Conservation (phyloP, 2,888 invertebrate species). For the Merodon equestris region DNA sequence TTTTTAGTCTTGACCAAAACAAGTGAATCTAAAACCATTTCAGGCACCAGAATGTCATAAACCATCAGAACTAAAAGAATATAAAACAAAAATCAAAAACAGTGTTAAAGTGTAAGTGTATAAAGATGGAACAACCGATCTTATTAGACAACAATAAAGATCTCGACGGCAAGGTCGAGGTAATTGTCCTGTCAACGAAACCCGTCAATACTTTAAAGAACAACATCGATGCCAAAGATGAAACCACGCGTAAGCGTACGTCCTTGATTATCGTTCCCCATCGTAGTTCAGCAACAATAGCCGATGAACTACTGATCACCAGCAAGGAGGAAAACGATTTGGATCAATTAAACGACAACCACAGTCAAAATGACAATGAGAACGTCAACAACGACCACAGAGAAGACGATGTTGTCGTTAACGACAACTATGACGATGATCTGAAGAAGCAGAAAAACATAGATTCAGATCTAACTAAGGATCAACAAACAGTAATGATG, state of each 20-base stretch:
- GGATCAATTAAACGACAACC: conserved; percentile 33
- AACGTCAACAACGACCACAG: no score
- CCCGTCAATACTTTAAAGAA: conserved; percentile 78
- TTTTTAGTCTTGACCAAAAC: conserved; percentile 36
- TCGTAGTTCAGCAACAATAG: conserved; percentile 42
- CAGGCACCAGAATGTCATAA: not conserved
- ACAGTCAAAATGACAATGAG: no score
- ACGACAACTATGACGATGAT: conserved; percentile 50
- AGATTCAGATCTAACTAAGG: conserved; percentile 38
- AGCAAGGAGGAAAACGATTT: conserved; percentile 47
- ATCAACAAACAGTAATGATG: conserved; percentile 62
- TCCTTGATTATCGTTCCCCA: conserved; percentile 78
- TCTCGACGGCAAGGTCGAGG: conserved; percentile 75
- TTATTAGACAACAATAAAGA: conserved; percentile 53
- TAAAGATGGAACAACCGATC: conserved; percentile 52
- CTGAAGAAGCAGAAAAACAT: conserved; percentile 34
- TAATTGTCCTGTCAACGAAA: conserved; percentile 75
- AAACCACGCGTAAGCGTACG: conserved; percentile 77
- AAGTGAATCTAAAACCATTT: conserved; percentile 14
- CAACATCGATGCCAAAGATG: conserved; percentile 78
- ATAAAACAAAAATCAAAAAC: conserved; percentile 10
- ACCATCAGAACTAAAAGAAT: conserved; percentile 40
- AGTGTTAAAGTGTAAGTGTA: conserved; percentile 41
- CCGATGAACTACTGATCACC: not conserved
- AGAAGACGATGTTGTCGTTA: no score